Base-by-base conservation (phyloP, 2,797 vertebrate species). In the Choloepus didactylus region DNA sequence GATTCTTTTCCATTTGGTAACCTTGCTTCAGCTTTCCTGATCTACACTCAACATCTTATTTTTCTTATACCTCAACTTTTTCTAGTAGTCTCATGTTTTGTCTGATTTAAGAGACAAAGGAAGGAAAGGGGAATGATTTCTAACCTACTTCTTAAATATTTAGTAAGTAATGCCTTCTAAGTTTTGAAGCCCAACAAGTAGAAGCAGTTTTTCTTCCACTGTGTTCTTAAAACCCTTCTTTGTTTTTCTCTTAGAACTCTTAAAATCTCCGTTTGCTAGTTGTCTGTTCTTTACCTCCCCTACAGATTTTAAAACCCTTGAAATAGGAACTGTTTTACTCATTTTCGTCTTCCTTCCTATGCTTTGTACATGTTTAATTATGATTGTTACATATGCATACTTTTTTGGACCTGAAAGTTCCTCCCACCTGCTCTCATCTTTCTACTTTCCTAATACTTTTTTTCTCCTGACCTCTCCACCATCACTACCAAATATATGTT, bases 121-220 rank as follows among this genome's bases (percentile, higher is more conserved):
- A 96, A 97, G 60, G 73, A 94, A 93, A 64, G 75, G 15, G 49
- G 23, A 85, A 70, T 92, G 73, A 79, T 87, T 89, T 89, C 80
- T 35, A 87, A 11, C 49, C 76, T 77, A 44, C 81, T 93, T 75
- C 60, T 91, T 93, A 51, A 93, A 67, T 94, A 76, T 96, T 92
- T 93, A 67, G 51, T 72, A 88, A 27, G 11, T 49, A 35, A 82
- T 62, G 67, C 31, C 23, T 66, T 91, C 66, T 75, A 54, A 89
- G 25, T 69, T 72, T 94, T 75, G 44, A 89, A 85, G 92, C 64
- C n/a, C 66, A 85, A 80, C 21, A 59, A 75, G 9, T 77, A n/a
- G 60, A 80, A 82, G 83, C 31, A 31, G 31, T 54, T 72, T 93
- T 87, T 93, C 70, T 87, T 38, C 56, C 60, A 84, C 87, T 85